A percentile compares a stretch with the other conserved stretches of the same genome.
Evolutionary conservation across 1,140 invertebrate genomes (phyloP).

Genomic region (Physella acuta): DNA sequence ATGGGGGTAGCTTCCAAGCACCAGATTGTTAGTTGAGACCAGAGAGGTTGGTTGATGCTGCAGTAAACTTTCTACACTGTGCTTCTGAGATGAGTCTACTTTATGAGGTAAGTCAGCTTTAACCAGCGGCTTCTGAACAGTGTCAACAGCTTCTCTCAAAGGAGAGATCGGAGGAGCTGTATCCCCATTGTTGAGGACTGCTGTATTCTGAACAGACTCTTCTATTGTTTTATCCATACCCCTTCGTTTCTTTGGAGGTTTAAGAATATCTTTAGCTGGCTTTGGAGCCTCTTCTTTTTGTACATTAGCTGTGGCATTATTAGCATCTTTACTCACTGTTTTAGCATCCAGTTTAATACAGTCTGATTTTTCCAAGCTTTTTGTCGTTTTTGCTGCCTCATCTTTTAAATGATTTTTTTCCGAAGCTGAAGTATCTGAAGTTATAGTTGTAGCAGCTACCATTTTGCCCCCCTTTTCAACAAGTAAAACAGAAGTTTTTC

Average conservation of each 20-base stretch:
- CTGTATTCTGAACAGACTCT: background rate
- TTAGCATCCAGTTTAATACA: background rate
- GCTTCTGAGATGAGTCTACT: background rate
- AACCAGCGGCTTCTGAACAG: background rate
- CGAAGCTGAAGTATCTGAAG: background rate
- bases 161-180: background rate
- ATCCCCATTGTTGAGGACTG: conserved; percentile 1
- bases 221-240: conserved; percentile 12
- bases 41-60: conserved; percentile 5
- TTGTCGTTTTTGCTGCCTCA: background rate
- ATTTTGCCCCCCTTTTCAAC: conserved; percentile 19
- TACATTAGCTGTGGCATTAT: background rate
- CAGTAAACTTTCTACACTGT: conserved; percentile 14
- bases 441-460: conserved; percentile 6
- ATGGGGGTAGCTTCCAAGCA: background rate
- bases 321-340: background rate
- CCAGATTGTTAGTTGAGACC: background rate
- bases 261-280: conserved; percentile 8
- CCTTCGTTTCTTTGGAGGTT: conserved; percentile 23
- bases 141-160: background rate
- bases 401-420: background rate
- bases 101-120: background rate
- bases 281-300: background rate
- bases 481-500: conserved; percentile 20
- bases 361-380: background rate